phyloP scores from a whole-genome alignment of 2,888 invertebrate genomes.

The Pherbina coryleti region DNA sequence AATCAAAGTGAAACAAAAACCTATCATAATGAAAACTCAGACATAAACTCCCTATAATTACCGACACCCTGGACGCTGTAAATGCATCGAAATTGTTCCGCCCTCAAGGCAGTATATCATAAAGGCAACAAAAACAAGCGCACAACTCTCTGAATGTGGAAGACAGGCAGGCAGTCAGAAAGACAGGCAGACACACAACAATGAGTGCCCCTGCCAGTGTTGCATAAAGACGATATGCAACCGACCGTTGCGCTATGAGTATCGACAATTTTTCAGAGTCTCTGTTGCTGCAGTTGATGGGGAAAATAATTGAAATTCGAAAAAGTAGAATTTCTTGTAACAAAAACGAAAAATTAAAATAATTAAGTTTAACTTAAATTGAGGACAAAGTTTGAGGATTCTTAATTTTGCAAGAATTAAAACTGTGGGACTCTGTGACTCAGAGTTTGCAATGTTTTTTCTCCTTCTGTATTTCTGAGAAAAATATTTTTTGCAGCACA shows the following conservation, averaged over 20 bases:
- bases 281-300: too few relatives aligned
- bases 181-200: constrained; percentile 25
- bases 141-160: neutral
- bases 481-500: neutral
- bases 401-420: too few relatives aligned
- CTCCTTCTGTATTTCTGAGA: neutral
- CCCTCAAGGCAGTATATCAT: constrained; percentile 65
- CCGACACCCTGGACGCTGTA: constrained; percentile 68
- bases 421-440: too few relatives aligned
- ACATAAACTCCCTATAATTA: constrained; percentile 70
- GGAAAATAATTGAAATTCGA: too few relatives aligned
- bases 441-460: neutral
- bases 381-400: too few relatives aligned
- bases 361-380: too few relatives aligned
- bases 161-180: neutral
- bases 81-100: constrained; percentile 68
- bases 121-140: constrained; percentile 46
- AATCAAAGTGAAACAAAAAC: constrained; percentile 57
- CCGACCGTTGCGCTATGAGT: too few relatives aligned
- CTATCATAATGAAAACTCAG: constrained; percentile 67
- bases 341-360: too few relatives aligned
- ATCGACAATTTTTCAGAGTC: too few relatives aligned
- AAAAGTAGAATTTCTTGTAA: too few relatives aligned
- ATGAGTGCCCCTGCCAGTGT: constrained; percentile 51
- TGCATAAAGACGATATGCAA: constrained; percentile 38